These are phyloP conservation scores for Dicranocentrus wangi DNA, from an alignment of 2,888 invertebrate genomes.

Conservation along the genomic window DNA sequence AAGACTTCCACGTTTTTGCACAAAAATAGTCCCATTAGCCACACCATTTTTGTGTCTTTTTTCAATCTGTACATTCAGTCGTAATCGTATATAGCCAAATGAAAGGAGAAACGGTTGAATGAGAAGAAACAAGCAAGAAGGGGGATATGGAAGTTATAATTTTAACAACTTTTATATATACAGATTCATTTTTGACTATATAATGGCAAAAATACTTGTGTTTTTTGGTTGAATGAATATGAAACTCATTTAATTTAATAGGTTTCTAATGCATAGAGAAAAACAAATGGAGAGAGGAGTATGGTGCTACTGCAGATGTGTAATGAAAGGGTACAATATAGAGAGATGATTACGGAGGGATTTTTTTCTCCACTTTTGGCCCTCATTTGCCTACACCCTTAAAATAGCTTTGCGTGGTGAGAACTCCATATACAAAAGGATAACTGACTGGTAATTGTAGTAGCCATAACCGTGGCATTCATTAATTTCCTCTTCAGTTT, in stretches of 20 bases:
- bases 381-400: conserved; percentile 20
- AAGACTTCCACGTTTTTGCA: conserved; percentile 13
- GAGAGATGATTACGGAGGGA: background rate
- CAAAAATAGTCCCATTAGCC: conserved; percentile 19
- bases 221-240: conserved; percentile 6
- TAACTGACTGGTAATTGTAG: conserved; percentile 6
- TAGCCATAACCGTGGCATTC: conserved; percentile 12
- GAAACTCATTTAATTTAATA: conserved; percentile 25
- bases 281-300: conserved; percentile 29
- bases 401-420: conserved; percentile 20
- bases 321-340: background rate
- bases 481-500: conserved; percentile 39
- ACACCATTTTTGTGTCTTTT: background rate
- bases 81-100: no score
- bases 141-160: background rate
- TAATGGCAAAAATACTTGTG: background rate
- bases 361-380: background rate
- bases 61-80: background rate
- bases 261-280: background rate
- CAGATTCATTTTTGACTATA: no score
- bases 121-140: background rate
- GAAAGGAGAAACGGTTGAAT: background rate
- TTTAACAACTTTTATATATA: background rate
- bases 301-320: no score
- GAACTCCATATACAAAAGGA: background rate